Evolutionary conservation across 2,113 vertebrate genomes (phyloP), one percentile per base, ranked within the genome.

Genomic region (Desmodus rotundus): DNA sequence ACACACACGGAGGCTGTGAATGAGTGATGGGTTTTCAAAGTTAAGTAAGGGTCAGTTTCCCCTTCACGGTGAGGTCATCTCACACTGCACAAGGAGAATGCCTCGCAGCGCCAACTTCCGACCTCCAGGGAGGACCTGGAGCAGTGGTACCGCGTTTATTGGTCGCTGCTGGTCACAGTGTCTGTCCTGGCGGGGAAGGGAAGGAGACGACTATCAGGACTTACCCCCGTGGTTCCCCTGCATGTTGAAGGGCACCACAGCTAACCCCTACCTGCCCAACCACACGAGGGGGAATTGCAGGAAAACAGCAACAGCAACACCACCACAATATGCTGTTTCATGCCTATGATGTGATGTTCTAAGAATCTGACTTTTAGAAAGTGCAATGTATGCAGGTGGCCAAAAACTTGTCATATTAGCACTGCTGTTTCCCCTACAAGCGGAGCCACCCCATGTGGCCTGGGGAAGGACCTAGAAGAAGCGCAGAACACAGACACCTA

Each of bases 101-200:
- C 22, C 50, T 76, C 24, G 54, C 9, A 47, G 6, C 16, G 11
- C 56, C 70, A 9, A 24, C 20, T n/a, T 54, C 52, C 74, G 9
- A 28, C 20, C n/a, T 61, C 16, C 3, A n/a, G 38, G 67, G 68
- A 7, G 4, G 7, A 17, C 2, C 50, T 10, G 3, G 58, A 58
- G 52, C 13, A 1, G 10, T 0, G 26, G 3, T 1, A 3, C 11
- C 24, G 4, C 0, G 2, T 12, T 38, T 36, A 50, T 9, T 16
- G 43, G 83, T 15, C 16, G 0, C 20, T 13, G 19, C 58, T 24
- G 8, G 56, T 9, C 8, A 17, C 36, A 17, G n/a, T 1, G 20
- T 83, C 76, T 45, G 41, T 26, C 36, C 1, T 12, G 15, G 26
- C n/a, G 24, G 43, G 70, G 61, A 33, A 70, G 4, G n/a, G 54